phyloP scores from a whole-genome alignment of 1,140 invertebrate genomes.

The Cydia strobilella region DNA sequence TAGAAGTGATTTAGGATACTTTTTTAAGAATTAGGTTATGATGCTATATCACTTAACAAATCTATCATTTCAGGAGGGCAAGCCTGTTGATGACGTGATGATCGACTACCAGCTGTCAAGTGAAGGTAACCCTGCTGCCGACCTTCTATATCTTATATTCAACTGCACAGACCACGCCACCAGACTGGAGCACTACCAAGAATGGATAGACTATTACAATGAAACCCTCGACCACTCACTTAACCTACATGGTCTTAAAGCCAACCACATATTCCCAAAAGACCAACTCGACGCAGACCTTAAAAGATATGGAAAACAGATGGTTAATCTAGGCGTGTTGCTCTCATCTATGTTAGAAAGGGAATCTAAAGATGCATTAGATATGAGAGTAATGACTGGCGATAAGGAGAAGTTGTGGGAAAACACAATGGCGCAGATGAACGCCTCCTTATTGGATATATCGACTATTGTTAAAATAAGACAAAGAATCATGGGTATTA shows the following conservation, averaged over 20 bases:
- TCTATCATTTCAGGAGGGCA: slow-evolving; percentile 43
- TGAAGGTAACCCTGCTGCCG: slow-evolving; percentile 39
- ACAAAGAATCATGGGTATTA: neutral
- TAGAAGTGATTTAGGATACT: too few relatives aligned
- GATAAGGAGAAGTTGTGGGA: neutral
- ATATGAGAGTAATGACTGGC: neutral
- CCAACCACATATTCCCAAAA: slow-evolving; percentile 39
- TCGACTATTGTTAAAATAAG: neutral
- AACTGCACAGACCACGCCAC: slow-evolving; percentile 46
- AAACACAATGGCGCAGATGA: neutral
- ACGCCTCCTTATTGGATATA: neutral
- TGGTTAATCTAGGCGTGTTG: slow-evolving; percentile 19
- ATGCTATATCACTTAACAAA: neutral
- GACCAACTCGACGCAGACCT: slow-evolving; percentile 47
- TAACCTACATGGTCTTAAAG: slow-evolving; percentile 41
- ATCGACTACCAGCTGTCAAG: slow-evolving; percentile 48
- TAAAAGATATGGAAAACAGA: slow-evolving; percentile 41
- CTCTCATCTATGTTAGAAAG: neutral
- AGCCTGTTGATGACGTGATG: slow-evolving; percentile 37
- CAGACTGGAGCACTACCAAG: slow-evolving; percentile 40
- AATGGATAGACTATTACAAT: slow-evolving; percentile 52
- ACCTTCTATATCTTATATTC: slow-evolving; percentile 43
- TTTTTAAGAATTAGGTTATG: too few relatives aligned
- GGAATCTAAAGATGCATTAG: slow-evolving; percentile 24
- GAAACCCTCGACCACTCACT: slow-evolving; percentile 40